Evolutionary conservation across 1,140 invertebrate species (phyloP).

Genomic region (Belonocnema kinseyi): DNA sequence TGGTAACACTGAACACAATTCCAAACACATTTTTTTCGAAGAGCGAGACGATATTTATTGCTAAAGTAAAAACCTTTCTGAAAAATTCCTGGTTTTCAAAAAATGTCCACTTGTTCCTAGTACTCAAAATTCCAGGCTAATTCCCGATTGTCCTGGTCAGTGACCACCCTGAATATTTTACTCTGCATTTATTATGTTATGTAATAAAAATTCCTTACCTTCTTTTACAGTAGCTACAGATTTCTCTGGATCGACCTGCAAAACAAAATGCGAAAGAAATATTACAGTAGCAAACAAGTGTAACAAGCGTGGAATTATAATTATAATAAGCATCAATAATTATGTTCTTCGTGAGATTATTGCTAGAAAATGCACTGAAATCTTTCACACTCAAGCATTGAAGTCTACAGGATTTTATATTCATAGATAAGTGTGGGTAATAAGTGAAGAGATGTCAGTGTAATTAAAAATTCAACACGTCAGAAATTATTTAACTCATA

Average conservation of each 20-base stretch:
- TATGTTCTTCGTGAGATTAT: slow-evolving; percentile 11
- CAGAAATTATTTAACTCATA: background rate
- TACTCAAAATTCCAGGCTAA: no score
- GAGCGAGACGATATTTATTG: no score
- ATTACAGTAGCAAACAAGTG: slow-evolving; percentile 20
- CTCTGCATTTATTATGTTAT: no score
- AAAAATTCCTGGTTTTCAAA: no score
- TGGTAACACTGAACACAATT: no score
- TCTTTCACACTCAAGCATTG: slow-evolving; percentile 10
- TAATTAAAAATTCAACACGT: background rate
- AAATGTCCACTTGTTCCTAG: no score
- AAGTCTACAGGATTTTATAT: background rate
- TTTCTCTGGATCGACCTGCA: slow-evolving; percentile 75
- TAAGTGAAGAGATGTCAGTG: background rate
- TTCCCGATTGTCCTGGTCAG: no score
- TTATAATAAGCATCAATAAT: slow-evolving; percentile 6
- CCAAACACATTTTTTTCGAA: no score
- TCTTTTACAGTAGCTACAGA: slow-evolving; percentile 75
- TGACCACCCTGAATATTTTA: no score
- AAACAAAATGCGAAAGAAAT: slow-evolving; percentile 56
- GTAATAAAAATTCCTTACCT: slow-evolving; percentile 62
- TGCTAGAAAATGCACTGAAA: background rate
- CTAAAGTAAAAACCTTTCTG: no score
- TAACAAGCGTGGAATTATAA: slow-evolving; percentile 15
- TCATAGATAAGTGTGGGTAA: background rate